Evolutionary conservation across 1,140 invertebrate species (phyloP).

Genomic region (Drosophila rhopaloa): DNA sequence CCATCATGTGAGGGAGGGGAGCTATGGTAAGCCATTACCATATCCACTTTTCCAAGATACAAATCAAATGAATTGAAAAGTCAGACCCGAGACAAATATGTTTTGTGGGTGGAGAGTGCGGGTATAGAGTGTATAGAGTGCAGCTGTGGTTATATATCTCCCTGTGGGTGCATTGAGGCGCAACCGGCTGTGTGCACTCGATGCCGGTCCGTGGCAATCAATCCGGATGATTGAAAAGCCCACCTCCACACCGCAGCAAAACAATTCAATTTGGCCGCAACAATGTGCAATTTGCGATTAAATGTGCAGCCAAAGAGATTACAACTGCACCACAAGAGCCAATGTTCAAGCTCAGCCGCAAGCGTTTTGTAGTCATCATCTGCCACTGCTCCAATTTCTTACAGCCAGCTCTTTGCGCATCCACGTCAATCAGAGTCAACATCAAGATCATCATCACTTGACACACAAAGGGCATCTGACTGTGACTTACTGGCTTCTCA

Average conservation of each 20-base stretch:
- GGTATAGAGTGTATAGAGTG: neutral
- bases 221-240: constrained; percentile 35
- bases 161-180: constrained; percentile 26
- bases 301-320: constrained; percentile 45
- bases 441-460: constrained; percentile 36
- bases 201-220: constrained; percentile 20
- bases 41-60: constrained; percentile 31
- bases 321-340: constrained; percentile 35
- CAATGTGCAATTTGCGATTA: constrained; percentile 42
- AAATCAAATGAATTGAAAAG: constrained; percentile 45
- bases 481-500: constrained; percentile 19
- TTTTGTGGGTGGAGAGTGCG: neutral
- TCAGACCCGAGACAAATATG: constrained; percentile 20
- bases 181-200: constrained; percentile 34
- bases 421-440: constrained; percentile 28
- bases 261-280: constrained; percentile 43
- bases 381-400: constrained; percentile 21
- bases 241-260: constrained; percentile 25
- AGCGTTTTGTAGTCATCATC: constrained; percentile 28
- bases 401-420: neutral
- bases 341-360: constrained; percentile 31
- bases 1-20: neutral
- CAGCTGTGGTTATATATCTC: constrained; percentile 6
- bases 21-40: constrained; percentile 10
- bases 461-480: constrained; percentile 35